These are phyloP conservation scores for Drosophila quinaria DNA, from an alignment of 2,888 invertebrate species.

Conservation along the genomic window DNA sequence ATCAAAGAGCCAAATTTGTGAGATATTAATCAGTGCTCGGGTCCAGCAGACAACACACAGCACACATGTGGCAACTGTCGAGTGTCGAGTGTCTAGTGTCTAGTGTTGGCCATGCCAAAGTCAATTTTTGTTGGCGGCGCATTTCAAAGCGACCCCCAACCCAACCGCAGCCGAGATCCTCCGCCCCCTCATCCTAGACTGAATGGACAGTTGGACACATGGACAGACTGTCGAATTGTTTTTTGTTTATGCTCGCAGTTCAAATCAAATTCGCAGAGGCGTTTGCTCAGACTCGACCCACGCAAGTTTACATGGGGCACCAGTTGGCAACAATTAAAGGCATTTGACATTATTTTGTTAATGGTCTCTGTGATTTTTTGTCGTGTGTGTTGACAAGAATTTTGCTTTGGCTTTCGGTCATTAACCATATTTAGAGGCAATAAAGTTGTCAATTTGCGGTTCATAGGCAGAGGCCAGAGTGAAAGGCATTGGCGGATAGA, in stretches of 20 bases:
- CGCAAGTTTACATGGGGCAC: slow-evolving; percentile 47
- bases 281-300: slow-evolving; percentile 48
- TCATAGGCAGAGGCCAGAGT: slow-evolving; percentile 20
- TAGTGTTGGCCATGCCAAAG: slow-evolving; percentile 61
- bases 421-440: slow-evolving; percentile 78
- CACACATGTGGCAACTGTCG: slow-evolving; percentile 64
- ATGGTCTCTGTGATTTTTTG: slow-evolving; percentile 41
- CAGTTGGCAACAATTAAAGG: slow-evolving; percentile 71
- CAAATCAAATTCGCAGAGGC: slow-evolving; percentile 58
- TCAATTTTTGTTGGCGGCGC: slow-evolving; percentile 69
- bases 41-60: slow-evolving; percentile 34
- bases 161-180: neutral
- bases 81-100: slow-evolving; percentile 26
- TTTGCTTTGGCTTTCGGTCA: slow-evolving; percentile 52
- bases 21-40: slow-evolving; percentile 71
- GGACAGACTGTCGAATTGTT: slow-evolving; percentile 7
- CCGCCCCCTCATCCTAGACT: neutral
- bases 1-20: slow-evolving; percentile 70
- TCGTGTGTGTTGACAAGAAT: slow-evolving; percentile 61
- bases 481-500: slow-evolving; percentile 44
- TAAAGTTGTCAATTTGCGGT: slow-evolving; percentile 73
- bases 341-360: slow-evolving; percentile 75
- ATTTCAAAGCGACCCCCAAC: slow-evolving; percentile 58
- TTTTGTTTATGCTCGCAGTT: slow-evolving; percentile 39
- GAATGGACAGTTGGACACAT: neutral